Base-by-base conservation (phyloP, 2,797 vertebrate species). In the Ctenosaura bakeri region DNA sequence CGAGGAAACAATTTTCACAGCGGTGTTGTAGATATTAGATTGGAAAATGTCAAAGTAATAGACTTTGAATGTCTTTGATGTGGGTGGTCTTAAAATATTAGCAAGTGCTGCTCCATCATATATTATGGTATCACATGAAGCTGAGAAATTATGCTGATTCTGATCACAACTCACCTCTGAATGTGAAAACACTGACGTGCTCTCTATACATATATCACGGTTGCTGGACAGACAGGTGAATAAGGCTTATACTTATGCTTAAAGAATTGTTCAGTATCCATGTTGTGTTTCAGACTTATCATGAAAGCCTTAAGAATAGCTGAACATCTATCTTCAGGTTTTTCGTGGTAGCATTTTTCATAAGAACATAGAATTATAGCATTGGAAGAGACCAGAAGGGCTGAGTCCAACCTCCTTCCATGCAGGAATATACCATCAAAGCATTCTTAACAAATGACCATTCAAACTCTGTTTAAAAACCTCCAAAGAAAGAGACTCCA, bases 1-100 rank as follows among this genome's bases (percentile, higher is more conserved):
- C 1, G 24, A 50, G 24, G 42, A 78, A 78, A 14, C 42, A 22
- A 22, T 78, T 78, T 78, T 10, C 38, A 22, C 74, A 77, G 42
- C 26, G 74, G 46, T 77, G 38, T 77, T 42, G 76, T 13, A 78
- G 42, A 78, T 78, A 5, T 50, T 50, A 78, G 46, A 26, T 1
- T 50, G 76, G 76, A 29, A 78, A 78, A 78, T 78, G 46, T 50
- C 76, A 78, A 78, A 78, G 42, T 50, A 50, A 78, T 78, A 50
- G 76, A 50, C 76, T 50, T 50, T 78, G 76, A 78, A 50, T 78
- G 42, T 50, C 76, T 50, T 78, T 78, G 76, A 78, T 78, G 46
- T 78, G 76, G 26, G 76, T 29, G 12, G 4, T 78, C 74, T 77
- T 26, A 50, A 50, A 78, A 78, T 78, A 78, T 78, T 78, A 78